A percentile compares a stretch with the other conserved stretches of the same genome.
phyloP scores from a whole-genome alignment of 2,797 vertebrate genomes.

The Carduelis carduelis region DNA sequence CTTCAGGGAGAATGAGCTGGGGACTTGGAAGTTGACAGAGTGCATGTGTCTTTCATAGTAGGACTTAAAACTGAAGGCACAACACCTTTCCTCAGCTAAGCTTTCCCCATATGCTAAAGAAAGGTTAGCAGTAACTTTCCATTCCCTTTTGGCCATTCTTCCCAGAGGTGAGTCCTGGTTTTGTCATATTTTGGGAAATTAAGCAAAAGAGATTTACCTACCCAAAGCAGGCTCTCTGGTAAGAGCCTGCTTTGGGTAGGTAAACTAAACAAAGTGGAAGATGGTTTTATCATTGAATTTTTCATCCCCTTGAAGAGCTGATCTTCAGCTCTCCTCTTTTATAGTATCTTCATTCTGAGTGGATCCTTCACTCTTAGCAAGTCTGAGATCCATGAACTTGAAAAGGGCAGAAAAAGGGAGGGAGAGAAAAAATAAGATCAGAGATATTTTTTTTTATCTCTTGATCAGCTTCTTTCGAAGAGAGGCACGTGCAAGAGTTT shows the following conservation, averaged over 20 bases:
- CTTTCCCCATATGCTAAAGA: neutral
- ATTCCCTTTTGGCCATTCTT: neutral
- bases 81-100: neutral
- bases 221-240: neutral
- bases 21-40: neutral
- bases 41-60: neutral
- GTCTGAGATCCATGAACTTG: neutral
- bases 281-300: neutral
- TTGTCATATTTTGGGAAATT: neutral
- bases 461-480: neutral
- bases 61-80: neutral
- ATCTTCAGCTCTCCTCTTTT: neutral
- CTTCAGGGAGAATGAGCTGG: neutral
- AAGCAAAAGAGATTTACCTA: neutral
- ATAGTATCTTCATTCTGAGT: neutral
- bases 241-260: neutral
- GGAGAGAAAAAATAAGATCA: neutral
- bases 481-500: neutral
- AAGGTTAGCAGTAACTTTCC: neutral
- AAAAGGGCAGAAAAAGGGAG: neutral
- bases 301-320: neutral
- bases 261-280: neutral
- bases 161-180: neutral
- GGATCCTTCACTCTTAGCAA: neutral
- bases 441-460: neutral